Conservation (phyloP, 2,888 invertebrate species). For the Limnephilus rhombicus region DNA sequence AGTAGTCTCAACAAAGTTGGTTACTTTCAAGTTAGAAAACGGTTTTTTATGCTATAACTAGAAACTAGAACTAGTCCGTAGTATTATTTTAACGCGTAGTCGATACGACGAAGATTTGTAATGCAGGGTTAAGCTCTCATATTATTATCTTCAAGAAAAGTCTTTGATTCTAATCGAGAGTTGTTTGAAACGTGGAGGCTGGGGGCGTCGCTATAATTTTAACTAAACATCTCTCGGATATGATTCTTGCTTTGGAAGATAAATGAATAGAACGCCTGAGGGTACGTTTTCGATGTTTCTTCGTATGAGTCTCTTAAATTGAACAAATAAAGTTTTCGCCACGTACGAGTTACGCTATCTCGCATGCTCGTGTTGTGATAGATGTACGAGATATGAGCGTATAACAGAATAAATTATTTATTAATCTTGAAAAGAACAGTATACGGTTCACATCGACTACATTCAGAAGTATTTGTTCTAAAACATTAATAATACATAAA, state of each 20-base stretch:
- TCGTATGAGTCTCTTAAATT: constrained; percentile 6
- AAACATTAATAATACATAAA: no score
- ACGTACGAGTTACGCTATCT: not conserved
- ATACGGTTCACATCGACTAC: not conserved
- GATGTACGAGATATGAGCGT: not conserved
- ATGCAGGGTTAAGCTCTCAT: not conserved
- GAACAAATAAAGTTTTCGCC: constrained; percentile 22
- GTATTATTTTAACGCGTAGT: no score
- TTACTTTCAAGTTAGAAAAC: no score
- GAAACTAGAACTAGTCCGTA: no score
- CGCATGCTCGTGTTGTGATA: not conserved
- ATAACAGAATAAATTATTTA: not conserved
- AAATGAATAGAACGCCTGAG: not conserved
- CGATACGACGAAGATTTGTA: no score
- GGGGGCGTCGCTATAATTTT: not conserved
- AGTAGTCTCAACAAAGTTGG: no score
- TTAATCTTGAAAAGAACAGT: not conserved
- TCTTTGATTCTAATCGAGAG: not conserved
- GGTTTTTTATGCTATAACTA: no score
- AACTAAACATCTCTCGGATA: not conserved
- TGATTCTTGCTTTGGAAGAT: constrained; percentile 1
- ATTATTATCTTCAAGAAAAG: not conserved
- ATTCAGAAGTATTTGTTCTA: not conserved
- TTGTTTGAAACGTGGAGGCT: not conserved
- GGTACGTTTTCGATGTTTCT: constrained; percentile 18